Conservation (phyloP, 2,113 vertebrate species). For the Scomber japonicus region DNA sequence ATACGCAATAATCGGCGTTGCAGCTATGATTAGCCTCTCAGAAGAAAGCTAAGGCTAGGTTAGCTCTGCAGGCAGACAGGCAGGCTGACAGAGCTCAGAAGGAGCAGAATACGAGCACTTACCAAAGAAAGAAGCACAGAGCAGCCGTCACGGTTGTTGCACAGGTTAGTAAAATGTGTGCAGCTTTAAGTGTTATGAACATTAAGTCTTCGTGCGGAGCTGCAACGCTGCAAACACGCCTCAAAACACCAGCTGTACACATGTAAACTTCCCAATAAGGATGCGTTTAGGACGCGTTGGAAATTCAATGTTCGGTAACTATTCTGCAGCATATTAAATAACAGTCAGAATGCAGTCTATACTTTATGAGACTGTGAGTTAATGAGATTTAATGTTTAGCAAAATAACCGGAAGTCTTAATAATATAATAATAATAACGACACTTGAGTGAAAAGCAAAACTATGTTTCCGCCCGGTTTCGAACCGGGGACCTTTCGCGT, state of each 20-base stretch:
- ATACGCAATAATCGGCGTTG: too few species aligned
- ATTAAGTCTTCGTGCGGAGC: accelerated
- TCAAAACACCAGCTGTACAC: neutral
- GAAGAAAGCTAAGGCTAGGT: neutral
- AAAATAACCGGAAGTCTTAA: too few species aligned
- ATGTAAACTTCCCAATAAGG: neutral
- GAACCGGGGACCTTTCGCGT: slow-evolving; percentile 95
- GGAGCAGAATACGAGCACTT: neutral
- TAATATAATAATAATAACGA: too few species aligned
- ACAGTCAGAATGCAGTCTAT: too few species aligned
- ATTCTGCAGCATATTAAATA: too few species aligned
- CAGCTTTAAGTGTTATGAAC: accelerated
- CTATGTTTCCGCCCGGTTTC: slow-evolving; percentile 92
- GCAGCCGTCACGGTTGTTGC: accelerated
- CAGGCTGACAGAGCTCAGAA: neutral
- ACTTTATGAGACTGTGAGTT: too few species aligned
- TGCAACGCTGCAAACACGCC: neutral
- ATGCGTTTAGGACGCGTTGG: neutral
- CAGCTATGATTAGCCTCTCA: neutral
- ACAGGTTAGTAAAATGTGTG: accelerated
- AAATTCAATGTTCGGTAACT: neutral
- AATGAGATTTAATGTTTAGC: too few species aligned
- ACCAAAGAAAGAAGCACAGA: neutral
- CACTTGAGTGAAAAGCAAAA: too few species aligned
- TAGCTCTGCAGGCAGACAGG: neutral